Evolutionary conservation across 2,888 invertebrate species (phyloP), one percentile per base, ranked within the genome.

Genomic region (Xestobium rufovillosum): DNA sequence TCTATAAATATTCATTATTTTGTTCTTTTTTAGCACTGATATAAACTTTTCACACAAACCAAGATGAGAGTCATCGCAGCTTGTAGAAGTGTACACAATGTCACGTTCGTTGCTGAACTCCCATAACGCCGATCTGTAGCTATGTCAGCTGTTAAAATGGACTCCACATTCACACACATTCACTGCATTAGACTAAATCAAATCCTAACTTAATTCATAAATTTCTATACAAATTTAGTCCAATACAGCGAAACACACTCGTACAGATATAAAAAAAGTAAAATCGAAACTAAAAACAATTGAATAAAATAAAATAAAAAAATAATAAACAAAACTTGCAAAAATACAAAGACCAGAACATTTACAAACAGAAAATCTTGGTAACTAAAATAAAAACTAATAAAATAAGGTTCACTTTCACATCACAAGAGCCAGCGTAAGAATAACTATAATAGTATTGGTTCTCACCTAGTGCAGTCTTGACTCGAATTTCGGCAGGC

Each of bases 381-480:
- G 38, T 34, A 19, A 23, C 37, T 34, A 31, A 6, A 33, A 10
- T 9, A 14, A 14, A 13, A 1, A 30, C 36, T 14, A 36, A 11
- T 29, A 33, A 27, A 23, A 25, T 31, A 34, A 29, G 4, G n/a
- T 8, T 6, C n/a, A 31, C 11, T 6, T 10, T 14, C 9, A 12
- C 9, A 10, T 31, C 9, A 12, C 9, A 31, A 14, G 38, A 39
- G 38, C 42, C 29, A 29, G 6, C 10, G 10, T 28, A 28, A n/a
- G 28, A 28, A 28, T 28, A 28, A 12, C 12, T 10, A 10, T 10
- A n/a, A 65, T 58, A 65, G 65, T 61, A 71, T 76, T 39, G 37
- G 42, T 55, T 52, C 85, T 85, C 82, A 89, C 90, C 89, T 75
- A 80, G 76, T 56, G 86, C 82, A 47, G 92, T 92, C 69, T 82